Percentiles rank a stretch among this genome's conserved stretches.
These are phyloP conservation scores for Nibea coibor DNA, from an alignment of 2,113 vertebrate species.

Conservation along the genomic window DNA sequence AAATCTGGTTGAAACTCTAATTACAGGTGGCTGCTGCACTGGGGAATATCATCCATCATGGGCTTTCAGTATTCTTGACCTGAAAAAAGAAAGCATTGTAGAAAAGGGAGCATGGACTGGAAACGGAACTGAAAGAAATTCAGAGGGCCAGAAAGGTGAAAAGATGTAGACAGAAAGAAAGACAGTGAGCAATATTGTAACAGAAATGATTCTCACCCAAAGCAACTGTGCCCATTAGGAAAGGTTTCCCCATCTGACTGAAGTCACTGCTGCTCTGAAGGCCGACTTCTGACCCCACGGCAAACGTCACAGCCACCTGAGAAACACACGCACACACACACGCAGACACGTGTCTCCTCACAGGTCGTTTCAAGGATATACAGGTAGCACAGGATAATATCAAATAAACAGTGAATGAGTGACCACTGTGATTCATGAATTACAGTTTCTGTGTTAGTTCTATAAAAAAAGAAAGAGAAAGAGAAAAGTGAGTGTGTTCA, in stretches of 20 bases:
- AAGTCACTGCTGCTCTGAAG: conserved; percentile 82
- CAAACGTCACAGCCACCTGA: conserved; percentile 84
- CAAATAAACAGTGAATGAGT: background rate
- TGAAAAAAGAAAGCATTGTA: background rate
- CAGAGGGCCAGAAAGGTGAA: conserved; percentile 7
- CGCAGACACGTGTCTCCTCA: background rate
- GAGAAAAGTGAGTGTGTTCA: background rate
- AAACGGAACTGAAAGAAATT: background rate
- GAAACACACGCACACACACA: conserved; percentile 44
- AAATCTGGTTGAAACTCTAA: background rate
- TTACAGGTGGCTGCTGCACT: background rate
- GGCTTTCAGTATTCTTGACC: background rate
- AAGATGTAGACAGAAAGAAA: conserved; percentile 19
- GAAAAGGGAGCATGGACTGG: background rate
- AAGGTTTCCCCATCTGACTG: conserved; percentile 81
- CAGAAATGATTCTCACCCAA: conserved; percentile 72
- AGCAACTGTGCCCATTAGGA: conserved; percentile 83
- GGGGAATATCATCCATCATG: background rate
- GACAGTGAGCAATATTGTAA: background rate
- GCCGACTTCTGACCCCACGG: conserved; percentile 83
- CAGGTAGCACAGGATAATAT: background rate
- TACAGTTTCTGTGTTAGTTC: background rate
- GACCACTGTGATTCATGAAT: background rate
- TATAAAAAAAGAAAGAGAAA: too few species aligned
- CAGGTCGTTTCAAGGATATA: background rate